phyloP scores from a whole-genome alignment of 2,797 vertebrate genomes.

The Etheostoma perlongum region DNA sequence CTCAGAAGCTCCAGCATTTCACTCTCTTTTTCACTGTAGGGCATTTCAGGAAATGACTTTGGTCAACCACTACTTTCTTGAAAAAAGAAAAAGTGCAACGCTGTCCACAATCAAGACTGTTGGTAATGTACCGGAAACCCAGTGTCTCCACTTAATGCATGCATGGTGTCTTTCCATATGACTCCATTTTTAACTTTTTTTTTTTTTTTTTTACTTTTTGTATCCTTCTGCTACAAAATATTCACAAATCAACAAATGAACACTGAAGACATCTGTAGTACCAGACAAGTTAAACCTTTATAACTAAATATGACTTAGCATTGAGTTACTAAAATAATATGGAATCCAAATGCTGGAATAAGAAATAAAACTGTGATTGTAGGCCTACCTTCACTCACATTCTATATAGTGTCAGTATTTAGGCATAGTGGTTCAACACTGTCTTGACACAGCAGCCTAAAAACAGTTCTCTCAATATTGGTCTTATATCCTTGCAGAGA shows the following conservation, averaged over 20 bases:
- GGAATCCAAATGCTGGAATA: slow-evolving; percentile 49
- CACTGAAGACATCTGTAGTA: slow-evolving; percentile 12
- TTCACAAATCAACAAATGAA: slow-evolving; percentile 33
- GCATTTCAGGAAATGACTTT: slow-evolving; percentile 80
- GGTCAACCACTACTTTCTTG: slow-evolving; percentile 77
- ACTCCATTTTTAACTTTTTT: slow-evolving; percentile 28
- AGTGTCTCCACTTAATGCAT: slow-evolving; percentile 64
- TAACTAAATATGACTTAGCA: slow-evolving; percentile 34
- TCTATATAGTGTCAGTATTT: slow-evolving; percentile 51
- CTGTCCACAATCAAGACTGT: slow-evolving; percentile 67
- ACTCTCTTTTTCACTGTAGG: slow-evolving; percentile 62
- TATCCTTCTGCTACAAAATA: slow-evolving; percentile 5
- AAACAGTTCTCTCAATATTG: slow-evolving; percentile 80
- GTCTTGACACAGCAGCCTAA: slow-evolving; percentile 70
- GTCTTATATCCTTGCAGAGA: slow-evolving; percentile 72
- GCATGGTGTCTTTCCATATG: slow-evolving; percentile 40
- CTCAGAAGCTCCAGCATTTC: slow-evolving; percentile 55
- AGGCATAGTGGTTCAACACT: slow-evolving; percentile 46
- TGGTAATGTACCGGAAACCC: slow-evolving; percentile 64
- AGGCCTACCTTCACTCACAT: slow-evolving; percentile 9
- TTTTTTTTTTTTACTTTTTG: slow-evolving; percentile 11
- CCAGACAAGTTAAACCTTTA: slow-evolving; percentile 23
- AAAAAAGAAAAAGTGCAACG: slow-evolving; percentile 49
- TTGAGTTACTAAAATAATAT: slow-evolving; percentile 50
- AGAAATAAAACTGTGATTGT: slow-evolving; percentile 44